Base-by-base conservation (phyloP, 1,140 invertebrate genomes). In the Acyrthosiphon pisum region DNA sequence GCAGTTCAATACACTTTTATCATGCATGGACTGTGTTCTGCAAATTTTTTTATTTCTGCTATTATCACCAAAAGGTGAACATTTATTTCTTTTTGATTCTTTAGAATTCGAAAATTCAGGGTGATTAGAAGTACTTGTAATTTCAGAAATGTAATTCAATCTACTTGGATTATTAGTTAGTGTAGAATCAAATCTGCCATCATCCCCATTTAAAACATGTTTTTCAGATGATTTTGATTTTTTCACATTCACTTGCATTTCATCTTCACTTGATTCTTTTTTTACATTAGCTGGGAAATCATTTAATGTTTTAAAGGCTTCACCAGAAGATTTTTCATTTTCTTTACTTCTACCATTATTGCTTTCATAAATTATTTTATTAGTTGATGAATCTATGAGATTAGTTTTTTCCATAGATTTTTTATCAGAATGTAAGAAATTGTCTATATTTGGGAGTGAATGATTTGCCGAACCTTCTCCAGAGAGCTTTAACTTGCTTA, bases 21-120 rank as follows among this genome's bases (percentile, higher is more conserved):
- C 56, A n/a, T 90, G 89, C 37, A 26, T 90, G 20, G 37, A 60
- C 30, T 90, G 68, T 35, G 89, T 44, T 90, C 11, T 90, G n/a
- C 23, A 68, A n/a, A n/a, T 6, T n/a, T 56, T 41, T 68, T 90
- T 90, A 44, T 9, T 60, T 44, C 26, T 18, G 46, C 44, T 41
- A 44, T 44, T 90, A 26, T 68, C 89, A 68, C 6, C n/a, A 41
- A 1, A 90, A 14, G 89, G 20, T 68, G 53, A 56, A 18, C 68
- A 8, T 9, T 60, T 23, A n/a, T 6, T 90, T 60, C 89, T 90
- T 90, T 90, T 90, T 44, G 37, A 44, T 68, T 41, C 89, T 46
- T 90, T 90, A n/a, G 26, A 2, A 35, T 68, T 46, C 26, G 89
- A 90, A 68, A 37, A 53, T 56, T 6, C 53, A 9, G 89, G 8